Conservation (phyloP, 2,113 vertebrate genomes). For the Ophiodon elongatus region DNA sequence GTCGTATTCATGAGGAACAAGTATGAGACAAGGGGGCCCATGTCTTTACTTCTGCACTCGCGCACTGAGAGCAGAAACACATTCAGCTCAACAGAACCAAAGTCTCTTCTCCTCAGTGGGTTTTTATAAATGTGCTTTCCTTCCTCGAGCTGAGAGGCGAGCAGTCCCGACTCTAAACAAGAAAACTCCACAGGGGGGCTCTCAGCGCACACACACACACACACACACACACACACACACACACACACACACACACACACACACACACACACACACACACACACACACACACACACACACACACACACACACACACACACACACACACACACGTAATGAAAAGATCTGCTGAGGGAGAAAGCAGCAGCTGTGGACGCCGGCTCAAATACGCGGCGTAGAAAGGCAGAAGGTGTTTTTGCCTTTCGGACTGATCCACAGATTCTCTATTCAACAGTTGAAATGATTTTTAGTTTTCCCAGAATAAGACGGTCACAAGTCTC, state of each 20-base stretch:
- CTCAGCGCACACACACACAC: too few species aligned
- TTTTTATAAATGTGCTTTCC: constrained; percentile 11
- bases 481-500: not conserved
- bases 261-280: too few species aligned
- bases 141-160: constrained; percentile 28
- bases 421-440: not conserved
- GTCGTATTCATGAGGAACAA: not conserved
- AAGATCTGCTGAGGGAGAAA: constrained; percentile 32
- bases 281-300: constrained; percentile 15
- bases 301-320: not conserved
- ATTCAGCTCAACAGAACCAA: not conserved
- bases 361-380: constrained; percentile 38
- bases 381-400: constrained; percentile 1
- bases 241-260: too few species aligned
- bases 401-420: constrained; percentile 11
- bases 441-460: not conserved
- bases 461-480: not conserved
- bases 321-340: constrained; percentile 17
- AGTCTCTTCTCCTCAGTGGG: not conserved
- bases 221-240: too few species aligned
- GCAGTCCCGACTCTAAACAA: constrained; percentile 39
- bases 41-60: not conserved
- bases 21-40: too few species aligned
- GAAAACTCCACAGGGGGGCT: constrained; percentile 32
- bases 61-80: not conserved